phyloP scores from a whole-genome alignment of 1,140 invertebrate genomes.

The Meteorus sp. region DNA sequence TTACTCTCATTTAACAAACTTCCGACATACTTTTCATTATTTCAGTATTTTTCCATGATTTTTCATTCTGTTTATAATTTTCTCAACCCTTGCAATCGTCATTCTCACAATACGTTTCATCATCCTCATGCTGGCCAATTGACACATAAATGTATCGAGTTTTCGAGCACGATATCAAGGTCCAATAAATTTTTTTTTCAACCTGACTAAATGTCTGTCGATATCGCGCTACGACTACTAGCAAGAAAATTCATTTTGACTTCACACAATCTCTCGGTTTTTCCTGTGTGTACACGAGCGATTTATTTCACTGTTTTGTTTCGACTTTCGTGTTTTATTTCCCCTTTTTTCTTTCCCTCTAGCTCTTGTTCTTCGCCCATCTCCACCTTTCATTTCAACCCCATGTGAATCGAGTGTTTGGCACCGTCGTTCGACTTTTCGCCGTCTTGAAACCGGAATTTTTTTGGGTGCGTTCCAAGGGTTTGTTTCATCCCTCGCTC shows the following conservation, averaged over 20 bases:
- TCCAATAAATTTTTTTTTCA: slow-evolving; percentile 7
- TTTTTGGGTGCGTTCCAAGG: slow-evolving; percentile 15
- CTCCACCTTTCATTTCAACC: background rate
- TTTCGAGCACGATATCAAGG: slow-evolving; percentile 30
- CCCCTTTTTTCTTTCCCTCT: background rate
- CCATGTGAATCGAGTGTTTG: slow-evolving; percentile 20
- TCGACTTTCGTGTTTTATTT: slow-evolving; percentile 3
- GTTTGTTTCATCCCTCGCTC: background rate
- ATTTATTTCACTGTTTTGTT: background rate
- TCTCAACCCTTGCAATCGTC: too few species aligned
- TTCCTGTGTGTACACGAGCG: background rate
- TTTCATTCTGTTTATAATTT: background rate
- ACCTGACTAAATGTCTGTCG: slow-evolving; percentile 25
- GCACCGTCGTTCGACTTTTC: slow-evolving; percentile 8
- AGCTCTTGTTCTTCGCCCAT: background rate
- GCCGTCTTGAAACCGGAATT: slow-evolving; percentile 4
- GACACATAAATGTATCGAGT: slow-evolving; percentile 8
- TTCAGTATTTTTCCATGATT: background rate
- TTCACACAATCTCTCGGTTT: slow-evolving; percentile 5
- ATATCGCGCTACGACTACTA: slow-evolving; percentile 29
- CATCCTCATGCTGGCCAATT: background rate
- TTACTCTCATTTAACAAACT: background rate
- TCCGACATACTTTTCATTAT: background rate
- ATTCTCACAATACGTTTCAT: background rate
- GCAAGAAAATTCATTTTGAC: slow-evolving; percentile 18